Evolutionary conservation across 2,888 invertebrate species (phyloP).

Genomic region (Marronus borbonicus): DNA sequence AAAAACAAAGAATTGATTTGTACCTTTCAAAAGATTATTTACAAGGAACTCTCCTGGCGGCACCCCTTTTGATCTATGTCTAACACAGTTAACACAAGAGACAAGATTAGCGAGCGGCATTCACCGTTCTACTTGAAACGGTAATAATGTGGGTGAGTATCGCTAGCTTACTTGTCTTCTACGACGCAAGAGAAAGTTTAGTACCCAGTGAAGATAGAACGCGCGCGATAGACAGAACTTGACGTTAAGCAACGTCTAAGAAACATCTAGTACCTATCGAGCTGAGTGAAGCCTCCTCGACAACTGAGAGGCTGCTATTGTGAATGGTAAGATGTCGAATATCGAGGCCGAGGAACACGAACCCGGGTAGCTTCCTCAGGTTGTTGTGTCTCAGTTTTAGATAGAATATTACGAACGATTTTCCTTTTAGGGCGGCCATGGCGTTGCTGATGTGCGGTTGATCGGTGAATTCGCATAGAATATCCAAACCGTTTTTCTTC

Average conservation of each 20-base stretch:
- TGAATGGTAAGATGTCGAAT: constrained; percentile 91
- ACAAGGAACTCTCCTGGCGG: too few relatives aligned
- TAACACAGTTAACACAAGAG: too few relatives aligned
- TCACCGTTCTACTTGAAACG: background rate
- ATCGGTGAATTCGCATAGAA: constrained; percentile 91
- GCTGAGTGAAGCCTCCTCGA: constrained; percentile 90
- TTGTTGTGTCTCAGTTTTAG: constrained; percentile 90
- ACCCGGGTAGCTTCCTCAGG: constrained; percentile 87
- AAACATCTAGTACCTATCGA: constrained; percentile 79
- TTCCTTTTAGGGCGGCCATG: constrained; percentile 87
- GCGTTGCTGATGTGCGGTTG: constrained; percentile 84
- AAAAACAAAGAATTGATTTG: too few relatives aligned
- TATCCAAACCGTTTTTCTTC: constrained; percentile 91
- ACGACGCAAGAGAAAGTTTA: too few relatives aligned
- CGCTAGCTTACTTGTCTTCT: background rate
- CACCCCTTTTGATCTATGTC: too few relatives aligned
- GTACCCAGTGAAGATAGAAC: background rate
- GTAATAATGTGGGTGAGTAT: constrained; percentile 11
- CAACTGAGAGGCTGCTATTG: constrained; percentile 89
- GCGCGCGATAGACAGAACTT: background rate
- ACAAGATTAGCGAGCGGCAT: background rate
- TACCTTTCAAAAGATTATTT: too few relatives aligned
- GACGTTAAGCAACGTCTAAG: constrained; percentile 27
- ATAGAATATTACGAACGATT: constrained; percentile 88
- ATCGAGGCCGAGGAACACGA: constrained; percentile 89